Percentiles rank a stretch among this genome's conserved stretches.
Conservation (phyloP, 2,888 invertebrate species). For the Aquatica leii region DNA sequence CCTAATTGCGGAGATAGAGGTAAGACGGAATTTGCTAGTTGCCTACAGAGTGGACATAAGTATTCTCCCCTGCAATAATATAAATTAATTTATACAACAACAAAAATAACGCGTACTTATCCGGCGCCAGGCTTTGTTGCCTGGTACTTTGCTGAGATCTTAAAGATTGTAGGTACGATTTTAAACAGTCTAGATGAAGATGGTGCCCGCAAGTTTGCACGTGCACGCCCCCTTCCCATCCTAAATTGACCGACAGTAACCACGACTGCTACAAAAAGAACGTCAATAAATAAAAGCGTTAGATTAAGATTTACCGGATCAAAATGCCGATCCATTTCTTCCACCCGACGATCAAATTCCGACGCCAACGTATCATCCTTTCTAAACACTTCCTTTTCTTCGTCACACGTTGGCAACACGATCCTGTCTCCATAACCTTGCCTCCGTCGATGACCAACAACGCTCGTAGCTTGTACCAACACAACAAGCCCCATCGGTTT, state of each 20-base stretch:
- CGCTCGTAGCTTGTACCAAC: slow-evolving; percentile 86
- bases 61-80: slow-evolving; percentile 77
- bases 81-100: neutral
- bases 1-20: slow-evolving; percentile 80
- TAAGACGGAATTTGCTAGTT: slow-evolving; percentile 88
- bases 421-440: slow-evolving; percentile 64
- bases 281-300: slow-evolving; percentile 81
- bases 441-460: slow-evolving; percentile 78
- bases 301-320: slow-evolving; percentile 66
- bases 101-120: slow-evolving; percentile 63
- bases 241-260: slow-evolving; percentile 80
- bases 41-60: slow-evolving; percentile 93
- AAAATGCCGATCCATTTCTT: slow-evolving; percentile 79
- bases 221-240: slow-evolving; percentile 92
- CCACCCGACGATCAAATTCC: slow-evolving; percentile 80
- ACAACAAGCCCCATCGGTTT: slow-evolving; percentile 91
- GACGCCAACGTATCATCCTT: slow-evolving; percentile 74
- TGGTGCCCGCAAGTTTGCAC: slow-evolving; percentile 97
- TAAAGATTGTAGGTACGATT: slow-evolving; percentile 88
- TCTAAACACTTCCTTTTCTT: slow-evolving; percentile 67
- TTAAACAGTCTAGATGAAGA: slow-evolving; percentile 93
- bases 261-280: slow-evolving; percentile 69
- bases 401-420: slow-evolving; percentile 70
- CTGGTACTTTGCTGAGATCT: slow-evolving; percentile 72
- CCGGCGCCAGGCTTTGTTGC: slow-evolving; percentile 75